These are phyloP conservation scores for Ceyx margarethae DNA, from an alignment of 2,113 vertebrate species.

Conservation along the genomic window DNA sequence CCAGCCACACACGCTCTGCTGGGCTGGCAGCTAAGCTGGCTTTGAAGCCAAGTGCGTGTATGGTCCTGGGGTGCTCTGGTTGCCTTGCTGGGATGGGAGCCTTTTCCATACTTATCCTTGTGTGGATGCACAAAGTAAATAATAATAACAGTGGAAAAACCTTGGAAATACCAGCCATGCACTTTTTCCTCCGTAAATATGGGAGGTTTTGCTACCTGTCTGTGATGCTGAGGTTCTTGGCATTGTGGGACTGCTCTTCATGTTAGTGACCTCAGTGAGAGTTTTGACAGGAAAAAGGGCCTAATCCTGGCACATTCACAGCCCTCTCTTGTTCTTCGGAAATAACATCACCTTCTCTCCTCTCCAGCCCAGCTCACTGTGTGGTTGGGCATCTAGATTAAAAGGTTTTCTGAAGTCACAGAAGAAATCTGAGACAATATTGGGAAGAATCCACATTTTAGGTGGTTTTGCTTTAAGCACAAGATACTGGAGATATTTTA, in stretches of 20 bases:
- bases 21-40: neutral
- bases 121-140: neutral
- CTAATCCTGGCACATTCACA: neutral
- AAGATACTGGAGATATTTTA: neutral
- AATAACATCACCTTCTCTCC: neutral
- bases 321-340: neutral
- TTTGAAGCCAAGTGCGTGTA: neutral
- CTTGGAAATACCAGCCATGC: neutral
- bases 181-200: accelerated
- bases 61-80: neutral
- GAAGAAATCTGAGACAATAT: neutral
- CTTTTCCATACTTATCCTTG: neutral
- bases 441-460: neutral
- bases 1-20: accelerated
- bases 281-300: neutral
- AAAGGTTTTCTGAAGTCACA: neutral
- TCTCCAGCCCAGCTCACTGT: accelerated
- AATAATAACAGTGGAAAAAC: neutral
- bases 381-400: neutral
- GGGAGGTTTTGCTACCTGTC: neutral
- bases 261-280: neutral
- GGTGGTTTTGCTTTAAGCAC: neutral
- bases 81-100: neutral
- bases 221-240: neutral
- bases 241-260: neutral